Evolutionary conservation across 2,797 vertebrate species (phyloP), one percentile per base, ranked within the genome.

Genomic region (Dermochelys coriacea): DNA sequence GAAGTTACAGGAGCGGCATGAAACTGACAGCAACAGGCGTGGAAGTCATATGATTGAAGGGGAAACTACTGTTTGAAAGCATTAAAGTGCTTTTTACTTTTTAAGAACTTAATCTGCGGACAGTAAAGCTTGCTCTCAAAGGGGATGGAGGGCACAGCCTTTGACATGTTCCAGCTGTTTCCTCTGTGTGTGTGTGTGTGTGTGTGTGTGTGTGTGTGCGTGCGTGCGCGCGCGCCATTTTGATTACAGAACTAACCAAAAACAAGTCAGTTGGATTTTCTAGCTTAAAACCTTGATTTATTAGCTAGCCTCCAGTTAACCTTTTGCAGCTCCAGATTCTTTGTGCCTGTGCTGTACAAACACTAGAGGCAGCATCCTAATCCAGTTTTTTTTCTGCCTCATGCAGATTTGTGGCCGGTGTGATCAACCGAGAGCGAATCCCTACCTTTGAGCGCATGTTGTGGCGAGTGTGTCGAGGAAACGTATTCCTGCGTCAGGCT

Each of bases 381-480:
- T 64, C 37, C 16, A 12, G 1, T 0, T 1, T 34, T 25, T 0
- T 0, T 23, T 93, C 51, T 80, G 45, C 91, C 4, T 12, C 6
- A 4, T 3, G 0, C 82, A 99, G 99, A 93, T 99, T 99, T 95
- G 99, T 99, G 93, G 99, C 99, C 5, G 99, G 99, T 2, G 99
- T 99, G 81, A 99, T 99, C 82, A 99, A 98, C 93, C 98, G 99
- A 5, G 99, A 99, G 96, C 98, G 99, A 12, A 99, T 99, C 94
- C 99, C 99, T 80, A 99, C 98, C 0, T 99, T 99, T 86, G 99
- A 99, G 98, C 98, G 99, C 93, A 99, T 99, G 99, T 96, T 99
- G 97, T 99, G 99, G 99, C 98, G 99, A 68, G 99, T 99, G 96
- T 99, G 99, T 97, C 98, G 99, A 85, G 99, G 99, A 82, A 99